Evolutionary conservation across 2,113 vertebrate genomes (phyloP).

Genomic region (Myocastor coypus): DNA sequence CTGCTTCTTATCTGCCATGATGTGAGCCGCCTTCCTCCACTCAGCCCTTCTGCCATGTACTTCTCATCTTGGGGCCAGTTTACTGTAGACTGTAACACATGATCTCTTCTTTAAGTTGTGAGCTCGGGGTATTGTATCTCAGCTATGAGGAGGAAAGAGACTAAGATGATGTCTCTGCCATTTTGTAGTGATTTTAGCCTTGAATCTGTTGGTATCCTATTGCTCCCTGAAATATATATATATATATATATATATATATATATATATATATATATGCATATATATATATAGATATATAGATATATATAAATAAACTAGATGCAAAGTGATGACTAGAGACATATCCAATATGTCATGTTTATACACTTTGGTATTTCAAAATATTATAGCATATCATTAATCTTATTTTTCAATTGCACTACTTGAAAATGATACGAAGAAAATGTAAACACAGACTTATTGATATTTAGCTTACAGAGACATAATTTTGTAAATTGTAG

Average conservation of each 20-base stretch:
- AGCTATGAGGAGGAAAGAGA: not conserved
- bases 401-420: not conserved
- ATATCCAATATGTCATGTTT: not conserved
- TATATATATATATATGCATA: too few species aligned
- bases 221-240: not conserved
- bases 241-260: too few species aligned
- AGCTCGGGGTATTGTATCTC: not conserved
- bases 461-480: not conserved
- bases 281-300: too few species aligned
- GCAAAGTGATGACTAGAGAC: not conserved
- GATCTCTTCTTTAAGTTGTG: not conserved
- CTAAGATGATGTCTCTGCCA: not conserved
- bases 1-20: not conserved
- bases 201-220: not conserved
- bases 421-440: not conserved
- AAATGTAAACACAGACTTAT: not conserved
- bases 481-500: slow-evolving; percentile 20
- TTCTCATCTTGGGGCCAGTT: not conserved
- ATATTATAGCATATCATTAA: not conserved
- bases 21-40: too few species aligned
- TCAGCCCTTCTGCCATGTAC: not conserved
- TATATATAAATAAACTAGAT: not conserved
- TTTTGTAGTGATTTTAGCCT: not conserved
- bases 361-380: slow-evolving; percentile 24
- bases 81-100: not conserved